These are phyloP conservation scores for Linurgus olivaceus DNA, from an alignment of 2,797 vertebrate species.

Conservation along the genomic window DNA sequence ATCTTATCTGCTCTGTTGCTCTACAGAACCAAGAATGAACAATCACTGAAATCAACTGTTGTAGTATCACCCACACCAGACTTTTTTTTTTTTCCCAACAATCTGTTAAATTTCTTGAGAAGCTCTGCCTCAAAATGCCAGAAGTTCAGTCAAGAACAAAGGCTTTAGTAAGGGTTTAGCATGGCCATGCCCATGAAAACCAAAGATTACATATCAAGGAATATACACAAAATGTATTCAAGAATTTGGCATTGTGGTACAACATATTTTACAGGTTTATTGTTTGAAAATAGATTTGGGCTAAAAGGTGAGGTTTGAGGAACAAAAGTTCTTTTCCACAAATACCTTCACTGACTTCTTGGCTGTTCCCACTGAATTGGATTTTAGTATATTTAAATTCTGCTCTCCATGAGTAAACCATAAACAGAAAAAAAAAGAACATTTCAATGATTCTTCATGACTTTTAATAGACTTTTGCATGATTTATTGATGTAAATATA, in stretches of 20 bases:
- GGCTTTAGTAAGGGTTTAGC: not conserved
- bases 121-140: not conserved
- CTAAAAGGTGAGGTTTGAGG: not conserved
- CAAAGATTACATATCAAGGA: not conserved
- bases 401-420: not conserved
- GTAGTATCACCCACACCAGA: not conserved
- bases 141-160: not conserved
- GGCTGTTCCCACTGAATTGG: not conserved
- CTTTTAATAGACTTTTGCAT: conserved; percentile 44
- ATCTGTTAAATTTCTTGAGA: not conserved
- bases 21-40: not conserved
- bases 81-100: not conserved
- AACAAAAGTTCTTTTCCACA: not conserved
- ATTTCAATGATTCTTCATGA: not conserved
- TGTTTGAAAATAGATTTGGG: not conserved
- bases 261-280: not conserved
- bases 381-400: not conserved
- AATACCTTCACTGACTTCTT: not conserved
- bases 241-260: not conserved
- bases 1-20: not conserved
- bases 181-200: not conserved
- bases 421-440: not conserved
- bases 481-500: conserved; percentile 80
- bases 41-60: not conserved
- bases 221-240: not conserved